These are phyloP conservation scores for Pseudomugil gertrudae DNA, from an alignment of 2,797 vertebrate genomes.

Conservation along the genomic window DNA sequence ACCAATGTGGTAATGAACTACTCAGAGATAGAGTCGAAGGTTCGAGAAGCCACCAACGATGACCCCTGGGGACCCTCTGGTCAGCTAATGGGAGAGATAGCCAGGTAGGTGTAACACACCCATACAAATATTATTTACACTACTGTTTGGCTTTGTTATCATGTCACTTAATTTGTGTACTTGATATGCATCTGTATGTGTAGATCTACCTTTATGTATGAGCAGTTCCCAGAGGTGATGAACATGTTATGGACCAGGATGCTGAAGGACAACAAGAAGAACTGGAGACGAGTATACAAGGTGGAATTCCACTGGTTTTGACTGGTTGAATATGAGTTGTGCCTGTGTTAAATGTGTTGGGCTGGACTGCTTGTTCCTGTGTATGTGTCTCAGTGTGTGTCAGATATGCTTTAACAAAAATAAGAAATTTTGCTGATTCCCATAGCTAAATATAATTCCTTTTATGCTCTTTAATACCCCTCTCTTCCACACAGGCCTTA, in stretches of 20 bases:
- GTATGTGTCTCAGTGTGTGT: background rate
- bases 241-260: constrained; percentile 99
- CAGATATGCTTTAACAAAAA: background rate
- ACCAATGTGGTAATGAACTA: constrained; percentile 99
- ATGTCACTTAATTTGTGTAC: background rate
- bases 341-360: background rate
- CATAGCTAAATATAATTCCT: background rate
- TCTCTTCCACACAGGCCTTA: constrained; percentile 86
- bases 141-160: background rate
- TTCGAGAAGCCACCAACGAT: constrained; percentile 98
- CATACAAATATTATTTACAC: background rate
- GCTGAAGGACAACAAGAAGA: constrained; percentile 99
- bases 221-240: constrained; percentile 99
- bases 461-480: constrained; percentile 36
- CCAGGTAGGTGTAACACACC: constrained; percentile 63
- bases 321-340: background rate
- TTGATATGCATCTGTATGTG: constrained; percentile 19
- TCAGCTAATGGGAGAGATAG: constrained; percentile 98
- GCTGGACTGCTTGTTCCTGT: background rate
- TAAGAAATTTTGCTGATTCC: background rate
- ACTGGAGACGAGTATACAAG: constrained; percentile 99
- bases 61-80: constrained; percentile 99
- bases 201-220: constrained; percentile 98
- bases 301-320: constrained; percentile 62
- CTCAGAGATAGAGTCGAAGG: constrained; percentile 98